Evolutionary conservation across 2,113 vertebrate genomes (phyloP), one percentile per base, ranked within the genome.

Genomic region (Brachyhypopomus gauderio): DNA sequence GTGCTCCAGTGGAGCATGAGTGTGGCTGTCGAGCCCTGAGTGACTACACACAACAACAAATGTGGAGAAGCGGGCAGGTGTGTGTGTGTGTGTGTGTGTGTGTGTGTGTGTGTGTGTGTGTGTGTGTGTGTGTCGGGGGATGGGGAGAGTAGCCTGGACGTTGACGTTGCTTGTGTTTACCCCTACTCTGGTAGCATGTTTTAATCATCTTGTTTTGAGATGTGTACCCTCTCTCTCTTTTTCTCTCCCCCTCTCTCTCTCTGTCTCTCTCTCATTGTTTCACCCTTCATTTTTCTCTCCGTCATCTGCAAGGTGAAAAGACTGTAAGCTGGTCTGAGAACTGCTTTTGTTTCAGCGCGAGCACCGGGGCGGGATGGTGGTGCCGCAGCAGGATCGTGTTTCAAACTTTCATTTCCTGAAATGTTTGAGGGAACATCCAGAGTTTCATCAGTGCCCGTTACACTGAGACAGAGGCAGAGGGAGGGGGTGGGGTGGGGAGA

Each of bases 381-480:
- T 82, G 84, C 84, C 30, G 80, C 84, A 73, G 76, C 41, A 4
- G 67, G 79, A 85, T 88, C 85, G 74, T 81, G 80, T 88, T 87
- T 84, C 85, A 71, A 84, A 85, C 80, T 85, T 88, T 86, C 84
- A 86, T 86, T 88, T 88, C 85, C 87, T 87, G 87, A 87, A 86
- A 86, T 85, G 84, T 88, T 86, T 87, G 85, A 88, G 84, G 85
- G 84, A 85, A 84, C 87, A 83, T 88, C 85, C 84, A 82, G 79
- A 85, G 84, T 79, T 86, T 88, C 87, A 81, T 87, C 87, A 83
- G 82, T 83, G 73, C 79, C 74, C 72, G 48, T 84, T 86, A 82
- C 85, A 83, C 80, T 85, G 72, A 84, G 75, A 74, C 66, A 77
- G 79, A 60, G 72, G n/a, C n/a, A n/a, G n/a, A n/a, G n/a, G n/a